Conservation (phyloP, 1,140 invertebrate species). For the Drosophila kepulauana region DNA sequence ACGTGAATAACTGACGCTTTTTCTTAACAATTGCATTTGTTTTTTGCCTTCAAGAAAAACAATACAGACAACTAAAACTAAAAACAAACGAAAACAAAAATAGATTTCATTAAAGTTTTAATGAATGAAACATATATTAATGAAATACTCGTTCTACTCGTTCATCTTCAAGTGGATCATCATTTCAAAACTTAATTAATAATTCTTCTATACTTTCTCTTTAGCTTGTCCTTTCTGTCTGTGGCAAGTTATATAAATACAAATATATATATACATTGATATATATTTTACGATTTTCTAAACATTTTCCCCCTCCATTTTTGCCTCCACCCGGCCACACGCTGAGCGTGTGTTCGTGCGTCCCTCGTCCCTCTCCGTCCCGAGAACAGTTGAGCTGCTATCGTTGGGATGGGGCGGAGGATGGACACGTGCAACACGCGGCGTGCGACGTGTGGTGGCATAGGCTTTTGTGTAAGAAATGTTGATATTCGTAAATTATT, state of each 20-base stretch:
- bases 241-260: slow-evolving; percentile 28
- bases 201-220: slow-evolving; percentile 48
- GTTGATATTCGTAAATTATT: slow-evolving; percentile 67
- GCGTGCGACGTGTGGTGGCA: slow-evolving; percentile 13
- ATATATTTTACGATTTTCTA: slow-evolving; percentile 54
- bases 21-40: slow-evolving; percentile 82
- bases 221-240: slow-evolving; percentile 61
- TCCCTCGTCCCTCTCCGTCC: neutral
- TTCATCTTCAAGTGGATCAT: slow-evolving; percentile 57
- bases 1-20: slow-evolving; percentile 63
- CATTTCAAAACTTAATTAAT: slow-evolving; percentile 54
- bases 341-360: slow-evolving; percentile 5
- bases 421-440: slow-evolving; percentile 6
- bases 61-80: slow-evolving; percentile 29
- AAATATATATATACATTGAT: slow-evolving; percentile 26
- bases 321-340: slow-evolving; percentile 11
- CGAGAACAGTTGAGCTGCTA: slow-evolving; percentile 69
- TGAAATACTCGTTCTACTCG: slow-evolving; percentile 70
- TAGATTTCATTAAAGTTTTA: slow-evolving; percentile 44
- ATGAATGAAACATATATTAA: slow-evolving; percentile 44
- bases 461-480: slow-evolving; percentile 44
- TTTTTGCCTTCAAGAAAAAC: slow-evolving; percentile 60
- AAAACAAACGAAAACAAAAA: slow-evolving; percentile 6
- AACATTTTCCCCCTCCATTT: slow-evolving; percentile 44
- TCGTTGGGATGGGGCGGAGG: neutral